Conservation (phyloP, 2,113 vertebrate genomes). For the Cryptoleucopteryx plumbea region DNA sequence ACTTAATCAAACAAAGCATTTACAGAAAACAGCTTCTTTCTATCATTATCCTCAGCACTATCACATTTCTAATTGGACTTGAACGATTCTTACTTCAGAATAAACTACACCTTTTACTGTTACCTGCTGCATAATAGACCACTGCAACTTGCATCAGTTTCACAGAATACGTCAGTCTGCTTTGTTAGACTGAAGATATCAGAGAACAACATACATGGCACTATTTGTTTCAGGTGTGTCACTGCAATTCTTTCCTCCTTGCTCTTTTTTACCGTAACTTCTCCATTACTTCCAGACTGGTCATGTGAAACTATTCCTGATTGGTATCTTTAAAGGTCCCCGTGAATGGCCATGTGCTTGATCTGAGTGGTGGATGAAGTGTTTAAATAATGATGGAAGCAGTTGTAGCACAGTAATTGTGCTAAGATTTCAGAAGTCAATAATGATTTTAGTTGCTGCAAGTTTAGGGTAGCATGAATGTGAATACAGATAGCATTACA, state of each 20-base stretch:
- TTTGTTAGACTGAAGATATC: background rate
- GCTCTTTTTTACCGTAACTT: background rate
- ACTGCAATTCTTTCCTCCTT: background rate
- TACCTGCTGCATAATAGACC: background rate
- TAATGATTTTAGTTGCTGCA: background rate
- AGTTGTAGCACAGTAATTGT: background rate
- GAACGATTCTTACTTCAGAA: background rate
- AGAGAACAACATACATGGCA: background rate
- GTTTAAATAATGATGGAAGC: background rate
- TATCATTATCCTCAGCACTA: background rate
- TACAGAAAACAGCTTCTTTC: background rate
- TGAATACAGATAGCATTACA: background rate
- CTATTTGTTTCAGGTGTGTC: background rate
- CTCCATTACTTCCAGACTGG: background rate
- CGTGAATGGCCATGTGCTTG: background rate
- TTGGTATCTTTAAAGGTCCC: background rate
- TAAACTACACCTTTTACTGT: background rate
- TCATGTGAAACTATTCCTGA: background rate
- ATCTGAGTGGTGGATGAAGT: background rate
- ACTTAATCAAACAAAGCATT: background rate
- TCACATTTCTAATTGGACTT: background rate
- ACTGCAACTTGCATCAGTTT: background rate
- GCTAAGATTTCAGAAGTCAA: background rate
- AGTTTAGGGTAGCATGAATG: background rate
- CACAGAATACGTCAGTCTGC: background rate